phyloP scores from a whole-genome alignment of 2,797 vertebrate species.

The Alcedo quadribrachys region DNA sequence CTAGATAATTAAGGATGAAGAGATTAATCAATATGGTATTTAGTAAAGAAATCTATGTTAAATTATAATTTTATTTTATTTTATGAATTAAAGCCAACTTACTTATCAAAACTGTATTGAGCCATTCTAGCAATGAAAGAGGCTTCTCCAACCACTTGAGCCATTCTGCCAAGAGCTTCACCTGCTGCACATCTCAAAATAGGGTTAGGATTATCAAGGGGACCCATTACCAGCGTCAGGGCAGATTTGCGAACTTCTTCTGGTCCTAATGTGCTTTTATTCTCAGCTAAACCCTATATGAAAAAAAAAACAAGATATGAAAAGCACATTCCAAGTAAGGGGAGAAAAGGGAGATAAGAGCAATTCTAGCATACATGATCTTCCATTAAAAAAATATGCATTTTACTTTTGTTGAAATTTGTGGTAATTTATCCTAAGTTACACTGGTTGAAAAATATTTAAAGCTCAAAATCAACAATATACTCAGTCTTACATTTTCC shows the following conservation, averaged over 20 bases:
- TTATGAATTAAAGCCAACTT: slow-evolving; percentile 63
- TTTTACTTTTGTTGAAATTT: background rate
- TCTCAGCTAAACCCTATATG: slow-evolving; percentile 93
- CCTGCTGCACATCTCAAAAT: slow-evolving; percentile 97
- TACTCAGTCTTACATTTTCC: background rate
- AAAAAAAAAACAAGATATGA: background rate
- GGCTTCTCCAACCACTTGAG: slow-evolving; percentile 97
- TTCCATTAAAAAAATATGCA: background rate
- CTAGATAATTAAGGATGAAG: background rate
- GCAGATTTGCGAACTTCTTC: slow-evolving; percentile 98
- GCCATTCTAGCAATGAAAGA: slow-evolving; percentile 99
- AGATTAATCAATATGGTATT: background rate
- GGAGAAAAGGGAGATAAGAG: background rate
- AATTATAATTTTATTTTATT: background rate
- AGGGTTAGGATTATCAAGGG: slow-evolving; percentile 97
- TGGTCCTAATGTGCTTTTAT: slow-evolving; percentile 96
- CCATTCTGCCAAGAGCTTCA: slow-evolving; percentile 98
- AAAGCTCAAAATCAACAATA: background rate
- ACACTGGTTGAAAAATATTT: background rate
- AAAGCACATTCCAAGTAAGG: background rate
- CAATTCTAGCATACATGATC: background rate
- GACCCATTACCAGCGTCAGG: slow-evolving; percentile 95
- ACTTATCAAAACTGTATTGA: slow-evolving; percentile 99
- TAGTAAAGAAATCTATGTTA: background rate
- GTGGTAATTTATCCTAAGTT: background rate